phyloP scores from a whole-genome alignment of 2,113 vertebrate species.

The Salvelinus namaycush region DNA sequence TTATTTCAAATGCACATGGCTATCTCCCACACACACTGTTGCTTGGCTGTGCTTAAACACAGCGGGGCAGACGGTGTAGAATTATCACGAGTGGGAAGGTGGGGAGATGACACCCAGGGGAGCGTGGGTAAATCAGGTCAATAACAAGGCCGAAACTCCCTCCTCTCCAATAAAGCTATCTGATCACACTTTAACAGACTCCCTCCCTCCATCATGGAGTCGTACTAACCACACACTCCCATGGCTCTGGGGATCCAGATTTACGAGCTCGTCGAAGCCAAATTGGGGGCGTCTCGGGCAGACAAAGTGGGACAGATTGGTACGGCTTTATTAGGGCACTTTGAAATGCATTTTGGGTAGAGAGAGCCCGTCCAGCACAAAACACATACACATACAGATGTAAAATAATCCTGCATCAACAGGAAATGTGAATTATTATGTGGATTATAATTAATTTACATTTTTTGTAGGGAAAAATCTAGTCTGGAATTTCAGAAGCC shows the following conservation, averaged over 20 bases:
- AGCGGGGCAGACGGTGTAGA: constrained; percentile 20
- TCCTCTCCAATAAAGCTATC: constrained; percentile 64
- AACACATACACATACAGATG: constrained; percentile 19
- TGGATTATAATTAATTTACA: too few relatives aligned
- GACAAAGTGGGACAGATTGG: constrained; percentile 59
- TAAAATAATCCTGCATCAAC: neutral
- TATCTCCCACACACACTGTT: constrained; percentile 9
- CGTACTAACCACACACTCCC: constrained; percentile 15
- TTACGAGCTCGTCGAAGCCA: constrained; percentile 71
- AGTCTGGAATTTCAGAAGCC: too few relatives aligned
- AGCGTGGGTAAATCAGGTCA: constrained; percentile 67
- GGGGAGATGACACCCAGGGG: constrained; percentile 63
- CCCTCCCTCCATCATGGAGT: constrained; percentile 36
- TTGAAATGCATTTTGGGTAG: constrained; percentile 36
- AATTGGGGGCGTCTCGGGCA: constrained; percentile 45
- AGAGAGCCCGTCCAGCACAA: constrained; percentile 20
- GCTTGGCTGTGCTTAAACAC: constrained; percentile 35
- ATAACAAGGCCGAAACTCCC: constrained; percentile 56
- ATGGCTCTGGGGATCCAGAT: constrained; percentile 43
- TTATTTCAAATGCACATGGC: neutral
- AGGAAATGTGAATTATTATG: too few relatives aligned
- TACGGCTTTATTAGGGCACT: constrained; percentile 33
- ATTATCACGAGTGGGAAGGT: constrained; percentile 13
- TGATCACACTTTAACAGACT: constrained; percentile 67
- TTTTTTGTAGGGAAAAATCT: too few relatives aligned